Evolutionary conservation across 2,888 invertebrate species (phyloP), one percentile per base, ranked within the genome.

Genomic region (Macrosoma leucophasiata): DNA sequence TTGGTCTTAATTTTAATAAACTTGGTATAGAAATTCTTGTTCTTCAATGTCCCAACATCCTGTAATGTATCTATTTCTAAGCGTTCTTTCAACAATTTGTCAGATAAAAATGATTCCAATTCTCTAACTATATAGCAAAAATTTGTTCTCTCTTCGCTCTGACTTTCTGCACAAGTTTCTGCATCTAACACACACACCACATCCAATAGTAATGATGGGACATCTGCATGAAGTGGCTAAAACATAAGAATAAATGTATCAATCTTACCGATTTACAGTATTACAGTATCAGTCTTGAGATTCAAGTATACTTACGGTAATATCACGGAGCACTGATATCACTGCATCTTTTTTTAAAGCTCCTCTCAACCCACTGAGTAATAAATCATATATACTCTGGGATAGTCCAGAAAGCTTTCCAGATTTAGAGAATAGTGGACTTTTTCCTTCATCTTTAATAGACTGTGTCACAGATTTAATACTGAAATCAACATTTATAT

Each of bases 1-100:
- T 97, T 96, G 28, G 98, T 98, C 86, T 98, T 98, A 38, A 96
- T 93, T 89, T 97, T 97, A 57, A 98, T 97, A 74, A 97, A 97
- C 72, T 96, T 97, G 25, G 95, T 94, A 71, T 94, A 94, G 78
- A 95, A 95, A 51, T 90, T 92, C 66, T 93, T 93, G 63, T 95
- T 95, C 59, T 93, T 93, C 29, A 98, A 86, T 45, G 95, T 92
- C 13, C 95, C 95, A 40, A 94, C 92, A 86, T 95, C 96, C 72
- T 96, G 95, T 18, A 97, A 79, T 0, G 96, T 95, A 55, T 98
- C 97, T 58, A 95, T 93, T 77, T 98, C 97, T 52, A 98, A 71
- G 43, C 97, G 87, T 71, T 97, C 97, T 61, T 97, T 96, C 23
- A 97, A 81, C 53, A 97, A 78, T 66, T 92, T 91, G 55, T 96